These are phyloP conservation scores for Conus ventricosus DNA, from an alignment of 1,140 invertebrate species.

Conservation along the genomic window DNA sequence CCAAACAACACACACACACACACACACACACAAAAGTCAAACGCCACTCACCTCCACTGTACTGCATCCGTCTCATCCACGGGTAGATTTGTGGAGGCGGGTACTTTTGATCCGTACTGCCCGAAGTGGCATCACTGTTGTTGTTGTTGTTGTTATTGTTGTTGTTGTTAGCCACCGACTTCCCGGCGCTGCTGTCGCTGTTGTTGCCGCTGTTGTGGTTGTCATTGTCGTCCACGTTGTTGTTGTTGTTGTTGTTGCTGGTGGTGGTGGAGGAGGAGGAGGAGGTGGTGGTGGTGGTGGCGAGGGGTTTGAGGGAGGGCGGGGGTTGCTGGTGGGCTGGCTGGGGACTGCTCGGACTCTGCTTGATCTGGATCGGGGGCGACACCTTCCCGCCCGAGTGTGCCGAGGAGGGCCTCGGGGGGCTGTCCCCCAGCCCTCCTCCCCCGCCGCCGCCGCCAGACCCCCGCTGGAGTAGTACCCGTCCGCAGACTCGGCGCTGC, in stretches of 20 bases:
- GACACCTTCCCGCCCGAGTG: slow-evolving; percentile 19
- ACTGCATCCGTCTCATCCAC: slow-evolving; percentile 72
- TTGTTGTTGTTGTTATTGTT: slow-evolving; percentile 59
- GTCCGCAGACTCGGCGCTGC: slow-evolving; percentile 6
- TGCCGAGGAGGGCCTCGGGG: slow-evolving; percentile 27
- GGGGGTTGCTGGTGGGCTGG: slow-evolving; percentile 28
- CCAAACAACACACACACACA: neutral
- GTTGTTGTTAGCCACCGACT: slow-evolving; percentile 41
- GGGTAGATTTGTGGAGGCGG: slow-evolving; percentile 68
- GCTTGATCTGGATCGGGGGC: slow-evolving; percentile 27
- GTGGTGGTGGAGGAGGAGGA: too few relatives aligned
- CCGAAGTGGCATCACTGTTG: slow-evolving; percentile 38
- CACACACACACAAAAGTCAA: neutral
- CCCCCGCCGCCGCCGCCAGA: neutral
- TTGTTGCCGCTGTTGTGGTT: slow-evolving; percentile 15
- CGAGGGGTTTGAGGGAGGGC: neutral
- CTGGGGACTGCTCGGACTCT: slow-evolving; percentile 28
- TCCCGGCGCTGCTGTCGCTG: slow-evolving; percentile 41
- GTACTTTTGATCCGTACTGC: slow-evolving; percentile 41
- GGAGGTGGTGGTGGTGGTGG: neutral
- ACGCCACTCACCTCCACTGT: slow-evolving; percentile 64
- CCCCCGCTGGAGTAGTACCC: slow-evolving; percentile 24
- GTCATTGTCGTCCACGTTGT: slow-evolving; percentile 8
- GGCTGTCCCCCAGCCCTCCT: neutral
- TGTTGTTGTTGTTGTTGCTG: slow-evolving; percentile 13